A percentile compares a stretch with the other conserved stretches of the same genome.
These are phyloP conservation scores for Mastomys coucha DNA, from an alignment of 2,113 vertebrate genomes.

Conservation along the genomic window DNA sequence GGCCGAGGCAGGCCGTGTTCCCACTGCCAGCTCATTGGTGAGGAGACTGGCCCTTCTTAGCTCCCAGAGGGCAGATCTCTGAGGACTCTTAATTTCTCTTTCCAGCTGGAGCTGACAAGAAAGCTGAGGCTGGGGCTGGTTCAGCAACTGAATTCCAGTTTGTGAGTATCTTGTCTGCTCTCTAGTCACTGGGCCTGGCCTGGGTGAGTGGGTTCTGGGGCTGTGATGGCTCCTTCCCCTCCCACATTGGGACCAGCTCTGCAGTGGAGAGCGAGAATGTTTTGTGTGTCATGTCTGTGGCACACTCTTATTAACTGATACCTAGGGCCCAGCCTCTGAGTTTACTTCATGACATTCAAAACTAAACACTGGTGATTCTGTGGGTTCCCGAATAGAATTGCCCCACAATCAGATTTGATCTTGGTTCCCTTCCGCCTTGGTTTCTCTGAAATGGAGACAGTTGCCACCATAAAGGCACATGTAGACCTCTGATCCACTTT, in stretches of 20 bases:
- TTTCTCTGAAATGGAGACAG: background rate
- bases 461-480: background rate
- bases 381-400: background rate
- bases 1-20: background rate
- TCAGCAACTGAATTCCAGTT: conserved; percentile 99
- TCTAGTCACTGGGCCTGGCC: background rate
- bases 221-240: accelerated
- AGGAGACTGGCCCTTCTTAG: background rate
- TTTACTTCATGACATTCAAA: background rate
- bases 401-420: background rate
- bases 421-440: background rate
- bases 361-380: background rate
- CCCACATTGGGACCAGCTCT: background rate
- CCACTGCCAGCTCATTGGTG: no score
- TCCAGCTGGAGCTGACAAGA: conserved; percentile 97
- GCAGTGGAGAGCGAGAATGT: background rate
- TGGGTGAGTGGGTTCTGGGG: background rate
- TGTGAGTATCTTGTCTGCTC: conserved; percentile 89
- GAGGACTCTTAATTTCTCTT: conserved; percentile 38
- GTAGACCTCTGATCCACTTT: background rate
- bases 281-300: background rate
- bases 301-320: background rate
- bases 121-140: conserved; percentile 98
- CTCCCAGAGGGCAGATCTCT: background rate
- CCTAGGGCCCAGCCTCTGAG: background rate